Base-by-base conservation (phyloP, 2,888 invertebrate species). In the Protophormia terraenovae region DNA sequence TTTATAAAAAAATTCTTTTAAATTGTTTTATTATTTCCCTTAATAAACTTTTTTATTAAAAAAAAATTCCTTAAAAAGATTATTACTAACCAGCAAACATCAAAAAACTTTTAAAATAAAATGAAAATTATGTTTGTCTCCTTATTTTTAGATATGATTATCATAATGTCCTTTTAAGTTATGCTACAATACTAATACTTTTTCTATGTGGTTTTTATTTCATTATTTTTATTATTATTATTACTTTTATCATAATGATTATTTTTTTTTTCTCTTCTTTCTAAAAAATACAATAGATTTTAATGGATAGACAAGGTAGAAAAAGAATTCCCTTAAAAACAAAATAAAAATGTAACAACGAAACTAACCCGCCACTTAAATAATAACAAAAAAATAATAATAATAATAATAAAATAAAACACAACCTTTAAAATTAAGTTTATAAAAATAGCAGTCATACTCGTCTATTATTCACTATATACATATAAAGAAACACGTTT, bases 281-380 rank as follows among this genome's bases (percentile, higher is more conserved):
- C 8, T 35, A 35, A n/a, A 24, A 27, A 35, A 69, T 8, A 45
- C 22, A 76, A 67, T 58, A 14, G 47, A 5, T 69, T 78, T 47
- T 69, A 69, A 78, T 69, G 38, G 50, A 50, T 19, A n/a, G n/a
- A 69, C 4, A 38, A 60, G 24, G 16, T 60, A 50, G 24, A 45
- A n/a, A n/a, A n/a, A n/a, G 22, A 62, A 38, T 41, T 78, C 27
- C 19, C 35, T 71, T 38, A 19, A 50, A n/a, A 6, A 4, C 8
- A 4, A 29, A 66, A 47, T 41, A 41, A 58, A 41, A 71, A 55
- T 19, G 2, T 7, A 27, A 10, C 22, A 38, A 19, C n/a, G 58
- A 8, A 14, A 27, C 53, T 27, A 55, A 27, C 27, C 24, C 16
- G 53, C 6, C 10, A 71, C 35, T 55, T 38, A 55, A 27, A 66